Evolutionary conservation across 2,888 invertebrate species (phyloP), one percentile per base, ranked within the genome.

Genomic region (Drosophila differens): DNA sequence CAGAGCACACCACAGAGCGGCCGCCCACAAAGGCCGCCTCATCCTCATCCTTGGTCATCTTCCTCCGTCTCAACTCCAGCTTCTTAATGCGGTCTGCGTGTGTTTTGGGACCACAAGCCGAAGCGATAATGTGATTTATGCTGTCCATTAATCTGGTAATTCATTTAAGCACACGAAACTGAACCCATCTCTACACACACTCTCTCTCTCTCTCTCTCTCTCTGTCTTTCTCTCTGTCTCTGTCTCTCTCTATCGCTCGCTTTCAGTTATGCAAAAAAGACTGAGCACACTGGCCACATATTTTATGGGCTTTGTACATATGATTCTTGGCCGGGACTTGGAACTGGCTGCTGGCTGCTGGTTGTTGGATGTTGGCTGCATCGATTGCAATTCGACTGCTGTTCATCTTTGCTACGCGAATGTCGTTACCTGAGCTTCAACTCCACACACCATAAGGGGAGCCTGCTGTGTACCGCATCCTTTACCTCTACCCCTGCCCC

Each of bases 121-220:
- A 93, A 93, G 93, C 93, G 93, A 93, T 93, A 93, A 93, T 93
- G 93, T 93, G 92, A 93, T 93, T 93, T 93, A 93, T 93, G 90
- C 91, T 84, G 89, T 92, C 93, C 93, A 93, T 93, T 93, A 93
- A 93, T 93, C 92, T 93, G 92, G 93, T 92, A 93, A 93, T 93
- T 92, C 93, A 93, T 92, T 93, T 92, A 89, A 78, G 83, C 85
- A 74, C 88, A 87, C 85, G 88, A 87, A 85, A 85, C 88, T 76
- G 84, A 83, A 81, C 79, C 81, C 73, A 78, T 79, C 63, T 67
- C 62, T 53, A 58, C 47, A 39, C 73, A 32, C 64, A 51, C 49
- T 30, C 49, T 33, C 57, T 53, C 35, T 28, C 68, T 59, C 52
- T 51, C 4, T 33, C 67, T n/a, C 44, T 30, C 47, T 33, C 25